A percentile compares a stretch with the other conserved stretches of the same genome.
phyloP scores from a whole-genome alignment of 2,113 vertebrate species.

The Cisticola juncidis region DNA sequence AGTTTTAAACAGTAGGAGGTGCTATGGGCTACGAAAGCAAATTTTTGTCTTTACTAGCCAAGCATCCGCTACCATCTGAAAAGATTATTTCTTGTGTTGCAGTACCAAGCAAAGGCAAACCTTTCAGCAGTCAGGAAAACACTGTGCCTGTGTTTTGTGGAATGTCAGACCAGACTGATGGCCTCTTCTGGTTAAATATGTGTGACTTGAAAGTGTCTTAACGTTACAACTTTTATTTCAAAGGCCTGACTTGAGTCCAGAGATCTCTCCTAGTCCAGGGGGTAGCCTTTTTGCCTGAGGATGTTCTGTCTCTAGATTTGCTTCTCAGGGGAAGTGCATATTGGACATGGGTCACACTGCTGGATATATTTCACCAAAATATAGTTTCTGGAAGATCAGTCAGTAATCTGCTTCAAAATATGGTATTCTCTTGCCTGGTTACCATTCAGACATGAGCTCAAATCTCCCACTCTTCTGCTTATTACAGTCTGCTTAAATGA shows the following conservation, averaged over 20 bases:
- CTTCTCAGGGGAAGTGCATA: not conserved
- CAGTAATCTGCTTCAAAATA: not conserved
- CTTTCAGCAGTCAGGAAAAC: not conserved
- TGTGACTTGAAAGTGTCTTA: not conserved
- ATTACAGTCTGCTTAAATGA: not conserved
- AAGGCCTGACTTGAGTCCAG: not conserved
- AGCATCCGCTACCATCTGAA: not conserved
- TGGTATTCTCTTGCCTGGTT: not conserved
- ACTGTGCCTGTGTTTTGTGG: not conserved
- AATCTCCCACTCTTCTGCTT: not conserved
- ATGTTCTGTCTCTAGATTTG: not conserved
- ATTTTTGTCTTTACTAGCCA: not conserved
- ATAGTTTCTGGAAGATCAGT: not conserved
- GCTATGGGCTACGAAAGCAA: not conserved
- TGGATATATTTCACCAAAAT: not conserved
- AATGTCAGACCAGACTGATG: not conserved
- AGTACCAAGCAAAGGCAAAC: not conserved
- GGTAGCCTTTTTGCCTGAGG: not conserved
- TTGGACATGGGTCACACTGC: not conserved
- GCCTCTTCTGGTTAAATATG: not conserved
- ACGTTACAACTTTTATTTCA: not conserved
- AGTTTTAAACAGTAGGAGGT: not conserved
- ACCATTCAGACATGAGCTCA: fast-evolving
- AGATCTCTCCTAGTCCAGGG: not conserved
- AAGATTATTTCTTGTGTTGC: not conserved